These are phyloP conservation scores for Pagetopsis macropterus DNA, from an alignment of 2,797 vertebrate species.

Conservation along the genomic window DNA sequence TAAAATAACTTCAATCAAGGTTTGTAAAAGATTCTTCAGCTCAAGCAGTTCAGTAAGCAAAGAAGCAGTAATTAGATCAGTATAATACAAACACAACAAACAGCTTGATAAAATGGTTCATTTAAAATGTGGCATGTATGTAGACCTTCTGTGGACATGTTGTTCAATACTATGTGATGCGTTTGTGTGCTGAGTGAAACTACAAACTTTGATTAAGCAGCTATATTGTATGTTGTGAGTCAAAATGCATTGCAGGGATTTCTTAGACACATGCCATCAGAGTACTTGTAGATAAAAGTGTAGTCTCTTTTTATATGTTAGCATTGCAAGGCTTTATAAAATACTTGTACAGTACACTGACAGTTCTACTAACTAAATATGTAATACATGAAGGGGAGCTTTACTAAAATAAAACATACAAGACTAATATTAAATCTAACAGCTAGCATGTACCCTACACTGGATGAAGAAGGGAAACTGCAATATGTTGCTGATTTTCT, in stretches of 20 bases:
- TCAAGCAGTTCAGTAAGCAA: conserved; percentile 16
- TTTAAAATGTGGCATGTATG: neutral
- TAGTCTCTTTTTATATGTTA: conserved; percentile 3
- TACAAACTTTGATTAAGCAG: conserved; percentile 2
- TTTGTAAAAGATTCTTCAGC: conserved; percentile 8
- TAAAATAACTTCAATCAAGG: neutral
- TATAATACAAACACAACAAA: neutral
- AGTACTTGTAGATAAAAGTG: neutral
- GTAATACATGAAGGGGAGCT: neutral
- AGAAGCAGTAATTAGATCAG: conserved; percentile 5
- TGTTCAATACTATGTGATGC: neutral
- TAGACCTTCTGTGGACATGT: neutral
- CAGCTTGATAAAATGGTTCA: neutral
- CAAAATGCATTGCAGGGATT: conserved; percentile 28
- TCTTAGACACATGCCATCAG: conserved; percentile 16
- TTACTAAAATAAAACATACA: neutral
- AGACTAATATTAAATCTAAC: conserved; percentile 7
- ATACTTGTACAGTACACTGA: neutral
- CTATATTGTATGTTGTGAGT: neutral
- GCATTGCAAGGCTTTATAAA: conserved; percentile 3
- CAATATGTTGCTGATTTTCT: neutral
- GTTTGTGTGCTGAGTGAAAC: neutral
- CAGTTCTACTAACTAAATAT: neutral
- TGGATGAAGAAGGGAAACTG: conserved; percentile 7
- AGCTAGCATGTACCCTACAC: neutral